These are phyloP conservation scores for Dipodomys merriami DNA, from an alignment of 2,113 vertebrate genomes.

Conservation along the genomic window DNA sequence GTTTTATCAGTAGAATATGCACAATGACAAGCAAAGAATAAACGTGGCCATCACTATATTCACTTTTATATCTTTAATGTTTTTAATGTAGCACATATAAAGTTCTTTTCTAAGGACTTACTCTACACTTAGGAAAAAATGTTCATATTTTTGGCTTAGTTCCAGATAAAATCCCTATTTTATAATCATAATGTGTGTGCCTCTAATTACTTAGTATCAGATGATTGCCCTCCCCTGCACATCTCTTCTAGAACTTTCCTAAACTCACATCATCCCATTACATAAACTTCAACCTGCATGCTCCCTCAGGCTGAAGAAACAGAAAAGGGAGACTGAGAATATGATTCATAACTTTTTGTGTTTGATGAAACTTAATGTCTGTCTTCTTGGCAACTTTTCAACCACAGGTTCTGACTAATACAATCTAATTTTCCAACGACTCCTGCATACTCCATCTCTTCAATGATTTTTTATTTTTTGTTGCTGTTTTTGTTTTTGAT, in stretches of 20 bases:
- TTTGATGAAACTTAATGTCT: not conserved
- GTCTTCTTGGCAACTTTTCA: not conserved
- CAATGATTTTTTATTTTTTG: too few species aligned
- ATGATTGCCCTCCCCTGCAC: not conserved
- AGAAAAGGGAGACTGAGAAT: not conserved
- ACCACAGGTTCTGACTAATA: not conserved
- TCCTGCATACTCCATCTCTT: not conserved
- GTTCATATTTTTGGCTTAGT: not conserved
- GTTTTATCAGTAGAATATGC: not conserved
- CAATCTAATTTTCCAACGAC: not conserved
- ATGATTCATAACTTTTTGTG: not conserved
- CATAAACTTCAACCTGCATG: not conserved
- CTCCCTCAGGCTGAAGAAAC: not conserved
- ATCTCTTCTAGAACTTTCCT: not conserved
- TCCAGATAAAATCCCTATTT: not conserved
- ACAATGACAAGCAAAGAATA: not conserved
- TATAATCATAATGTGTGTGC: fast-evolving
- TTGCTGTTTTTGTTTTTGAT: too few species aligned
- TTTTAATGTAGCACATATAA: not conserved
- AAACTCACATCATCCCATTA: too few species aligned
- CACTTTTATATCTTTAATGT: not conserved
- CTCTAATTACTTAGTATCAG: too few species aligned
- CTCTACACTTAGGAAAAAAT: not conserved
- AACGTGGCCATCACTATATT: not conserved
- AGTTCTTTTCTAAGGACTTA: not conserved